Percentiles rank a stretch among this genome's conserved stretches.
Evolutionary conservation across 2,888 invertebrate genomes (phyloP).

Genomic region (Mesorhabditis sp.): DNA sequence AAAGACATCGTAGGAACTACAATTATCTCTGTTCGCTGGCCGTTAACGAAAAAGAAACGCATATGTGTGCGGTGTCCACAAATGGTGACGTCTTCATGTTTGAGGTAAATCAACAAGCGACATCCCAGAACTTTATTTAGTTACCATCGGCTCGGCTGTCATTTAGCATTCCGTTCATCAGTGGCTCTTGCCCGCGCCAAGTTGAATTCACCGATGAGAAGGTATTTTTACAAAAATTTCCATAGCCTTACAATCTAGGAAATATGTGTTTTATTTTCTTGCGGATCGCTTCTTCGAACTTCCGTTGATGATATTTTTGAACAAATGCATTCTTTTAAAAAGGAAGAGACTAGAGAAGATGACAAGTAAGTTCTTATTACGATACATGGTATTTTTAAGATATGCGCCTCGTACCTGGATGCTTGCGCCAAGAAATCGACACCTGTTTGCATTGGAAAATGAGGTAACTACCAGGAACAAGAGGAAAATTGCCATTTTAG

Average conservation of each 20-base stretch:
- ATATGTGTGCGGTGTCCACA: conserved; percentile 22
- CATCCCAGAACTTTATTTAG: background rate
- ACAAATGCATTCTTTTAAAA: conserved; percentile 20
- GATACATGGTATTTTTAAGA: background rate
- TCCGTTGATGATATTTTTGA: conserved; percentile 23
- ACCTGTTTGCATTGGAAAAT: conserved; percentile 32
- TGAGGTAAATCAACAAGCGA: conserved; percentile 14
- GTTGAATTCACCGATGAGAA: conserved; percentile 29
- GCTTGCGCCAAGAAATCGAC: conserved; percentile 24
- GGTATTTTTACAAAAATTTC: conserved; percentile 13
- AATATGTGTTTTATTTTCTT: conserved; percentile 30
- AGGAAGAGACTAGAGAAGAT: conserved; percentile 11
- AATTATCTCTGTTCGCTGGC: background rate
- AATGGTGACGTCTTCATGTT: conserved; percentile 32
- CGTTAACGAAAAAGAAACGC: conserved; percentile 7
- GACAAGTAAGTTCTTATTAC: conserved; percentile 10
- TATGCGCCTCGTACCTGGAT: conserved; percentile 20
- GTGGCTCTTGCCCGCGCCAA: conserved; percentile 25
- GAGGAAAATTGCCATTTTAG: background rate
- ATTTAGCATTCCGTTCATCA: conserved; percentile 21
- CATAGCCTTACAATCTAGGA: conserved; percentile 20
- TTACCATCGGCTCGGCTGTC: conserved; percentile 20
- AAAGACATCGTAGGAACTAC: background rate
- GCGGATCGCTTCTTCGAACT: conserved; percentile 26
- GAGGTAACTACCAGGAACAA: background rate